Evolutionary conservation across 2,113 vertebrate genomes (phyloP).

Genomic region (Bubo blakistoni): DNA sequence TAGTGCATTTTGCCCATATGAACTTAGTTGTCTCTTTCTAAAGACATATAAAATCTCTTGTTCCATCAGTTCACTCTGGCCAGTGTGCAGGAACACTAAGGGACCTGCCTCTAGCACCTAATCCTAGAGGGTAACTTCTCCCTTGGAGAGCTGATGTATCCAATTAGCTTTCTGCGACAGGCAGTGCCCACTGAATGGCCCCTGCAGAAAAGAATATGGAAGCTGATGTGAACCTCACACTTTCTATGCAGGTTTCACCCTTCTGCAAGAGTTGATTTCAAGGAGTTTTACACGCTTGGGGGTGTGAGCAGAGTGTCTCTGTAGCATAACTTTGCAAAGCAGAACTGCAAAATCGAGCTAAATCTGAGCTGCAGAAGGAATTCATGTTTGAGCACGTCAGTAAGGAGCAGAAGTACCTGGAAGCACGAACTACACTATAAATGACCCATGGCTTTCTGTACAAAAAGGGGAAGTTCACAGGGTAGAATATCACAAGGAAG

Average conservation of each 20-base stretch:
- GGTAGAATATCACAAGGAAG: background rate
- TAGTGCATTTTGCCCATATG: background rate
- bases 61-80: background rate
- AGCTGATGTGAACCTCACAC: background rate
- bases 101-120: background rate
- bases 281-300: accelerated
- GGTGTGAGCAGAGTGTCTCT: background rate
- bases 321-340: background rate
- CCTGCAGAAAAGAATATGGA: background rate
- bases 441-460: background rate
- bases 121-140: background rate
- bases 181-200: background rate
- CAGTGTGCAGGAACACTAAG: background rate
- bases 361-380: background rate
- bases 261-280: background rate
- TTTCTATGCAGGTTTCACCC: background rate
- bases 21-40: background rate
- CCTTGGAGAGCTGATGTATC: background rate
- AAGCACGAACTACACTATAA: background rate
- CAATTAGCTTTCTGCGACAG: background rate
- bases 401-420: background rate
- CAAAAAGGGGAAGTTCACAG: background rate
- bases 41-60: background rate
- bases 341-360: background rate
- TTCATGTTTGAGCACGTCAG: background rate